Base-by-base conservation (phyloP, 2,888 invertebrate species). In the Hypolimnas misippus region DNA sequence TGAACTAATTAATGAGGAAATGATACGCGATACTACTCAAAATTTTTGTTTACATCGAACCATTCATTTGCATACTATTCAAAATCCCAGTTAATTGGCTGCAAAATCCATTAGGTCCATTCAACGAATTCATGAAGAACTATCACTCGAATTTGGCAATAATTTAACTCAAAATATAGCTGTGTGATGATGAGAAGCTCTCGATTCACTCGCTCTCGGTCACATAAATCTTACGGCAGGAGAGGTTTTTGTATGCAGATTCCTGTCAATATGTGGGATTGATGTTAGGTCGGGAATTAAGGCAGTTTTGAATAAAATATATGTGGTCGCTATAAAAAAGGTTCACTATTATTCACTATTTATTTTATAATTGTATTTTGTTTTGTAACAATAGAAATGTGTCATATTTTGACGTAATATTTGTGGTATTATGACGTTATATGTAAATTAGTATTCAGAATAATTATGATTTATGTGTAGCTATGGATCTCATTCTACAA, bases 231-330 rank as follows among this genome's bases (percentile, higher is more conserved):
- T 50, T 46, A 46, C 46, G 10, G 31, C 49, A 50, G 56, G 54
- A 54, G 46, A 70, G 73, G 42, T 76, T 78, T 78, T 77, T 79
- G 75, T 77, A 83, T 80, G 79, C 76, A 78, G 81, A 69, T 75
- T 75, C 72, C 63, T 66, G 71, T 73, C 77, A 76, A 76, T 81
- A 78, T 76, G 75, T 68, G 73, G 70, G 76, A 82, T 79, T 79
- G 81, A 81, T 83, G 66, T 49, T 54, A 50, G 42, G 38, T 55
- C 55, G 46, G 21, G 44, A 55, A 52, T 55, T 59, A n/a, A 31
- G 49, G 38, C 1, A n/a, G 73, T 76, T 77, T 81, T 80, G 83
- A 84, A 86, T 86, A 77, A 79, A 14, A 14, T n/a, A 14, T 12
- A 14, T 29, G 29, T 29, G 42, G 35, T 17, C 25, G 10, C 29